These are phyloP conservation scores for Eutolmus rufibarbis DNA, from an alignment of 2,888 invertebrate genomes.

Conservation along the genomic window DNA sequence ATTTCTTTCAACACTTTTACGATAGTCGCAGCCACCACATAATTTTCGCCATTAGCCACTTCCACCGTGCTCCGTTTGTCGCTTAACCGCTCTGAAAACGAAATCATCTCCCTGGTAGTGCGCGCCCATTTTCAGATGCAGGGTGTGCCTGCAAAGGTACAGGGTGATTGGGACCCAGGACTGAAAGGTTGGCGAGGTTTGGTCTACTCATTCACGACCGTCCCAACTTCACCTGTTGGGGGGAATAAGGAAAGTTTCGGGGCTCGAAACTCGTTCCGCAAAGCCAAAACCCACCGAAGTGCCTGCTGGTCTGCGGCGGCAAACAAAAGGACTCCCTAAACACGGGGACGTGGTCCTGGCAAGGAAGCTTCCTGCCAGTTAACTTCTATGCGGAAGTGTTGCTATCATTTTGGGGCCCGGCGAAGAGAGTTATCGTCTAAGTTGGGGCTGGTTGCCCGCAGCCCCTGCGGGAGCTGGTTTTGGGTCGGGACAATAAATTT, in stretches of 20 bases:
- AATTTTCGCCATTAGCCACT: conserved; percentile 45
- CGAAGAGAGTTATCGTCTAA: conserved; percentile 7
- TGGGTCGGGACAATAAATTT: conserved; percentile 47
- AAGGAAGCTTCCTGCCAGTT: conserved; percentile 49
- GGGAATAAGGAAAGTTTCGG: background rate
- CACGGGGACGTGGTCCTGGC: background rate
- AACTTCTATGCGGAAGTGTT: conserved; percentile 50
- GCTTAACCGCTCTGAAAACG: conserved; percentile 46
- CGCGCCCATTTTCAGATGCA: background rate
- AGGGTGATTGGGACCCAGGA: background rate
- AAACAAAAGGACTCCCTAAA: conserved; percentile 2
- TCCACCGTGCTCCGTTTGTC: conserved; percentile 45
- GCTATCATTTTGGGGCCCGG: conserved; percentile 43
- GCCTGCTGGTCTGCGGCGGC: background rate
- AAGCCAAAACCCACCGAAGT: background rate
- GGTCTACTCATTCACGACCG: background rate
- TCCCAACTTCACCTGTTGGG: background rate
- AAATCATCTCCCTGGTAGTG: conserved; percentile 36
- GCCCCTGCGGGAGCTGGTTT: background rate
- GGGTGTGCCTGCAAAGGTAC: background rate
- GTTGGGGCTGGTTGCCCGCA: background rate
- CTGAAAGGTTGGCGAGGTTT: background rate
- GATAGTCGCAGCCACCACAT: conserved; percentile 41
- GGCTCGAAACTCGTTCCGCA: background rate
- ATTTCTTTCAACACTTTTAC: conserved; percentile 50